Evolutionary conservation across 2,797 vertebrate species (phyloP).

Genomic region (Coluber constrictor): DNA sequence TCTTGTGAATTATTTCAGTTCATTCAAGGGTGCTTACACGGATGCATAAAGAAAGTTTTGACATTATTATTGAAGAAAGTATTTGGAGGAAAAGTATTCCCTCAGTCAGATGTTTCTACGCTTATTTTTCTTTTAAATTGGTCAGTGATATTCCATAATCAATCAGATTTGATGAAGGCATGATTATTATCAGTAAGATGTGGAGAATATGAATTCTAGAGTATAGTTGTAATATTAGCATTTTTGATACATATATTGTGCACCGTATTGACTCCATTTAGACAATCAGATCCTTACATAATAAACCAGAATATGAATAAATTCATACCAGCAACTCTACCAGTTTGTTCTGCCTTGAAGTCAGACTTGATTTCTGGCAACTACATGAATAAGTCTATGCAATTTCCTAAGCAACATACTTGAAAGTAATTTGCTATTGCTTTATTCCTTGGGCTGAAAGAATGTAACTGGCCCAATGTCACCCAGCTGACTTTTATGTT

Average conservation of each 20-base stretch:
- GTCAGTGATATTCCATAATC: not conserved
- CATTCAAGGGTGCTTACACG: conserved; percentile 1
- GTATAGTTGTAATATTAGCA: not conserved
- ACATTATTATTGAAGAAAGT: not conserved
- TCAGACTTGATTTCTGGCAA: no score
- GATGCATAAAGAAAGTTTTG: not conserved
- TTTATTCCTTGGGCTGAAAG: no score
- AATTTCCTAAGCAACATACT: no score
- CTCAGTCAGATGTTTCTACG: not conserved
- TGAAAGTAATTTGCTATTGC: no score
- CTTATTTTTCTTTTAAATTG: not conserved
- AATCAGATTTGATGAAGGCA: not conserved
- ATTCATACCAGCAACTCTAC: no score
- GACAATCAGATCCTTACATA: no score
- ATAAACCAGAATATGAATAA: not conserved
- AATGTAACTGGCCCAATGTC: no score
- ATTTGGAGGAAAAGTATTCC: not conserved
- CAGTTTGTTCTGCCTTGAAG: no score
- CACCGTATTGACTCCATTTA: not conserved
- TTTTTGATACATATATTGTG: no score
- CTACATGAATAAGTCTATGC: no score
- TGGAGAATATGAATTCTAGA: not conserved
- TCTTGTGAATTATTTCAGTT: conserved; percentile 27
- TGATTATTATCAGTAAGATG: no score
- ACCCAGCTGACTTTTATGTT: no score